Conservation (phyloP, 2,888 invertebrate species). For the Dilophus febrilis region DNA sequence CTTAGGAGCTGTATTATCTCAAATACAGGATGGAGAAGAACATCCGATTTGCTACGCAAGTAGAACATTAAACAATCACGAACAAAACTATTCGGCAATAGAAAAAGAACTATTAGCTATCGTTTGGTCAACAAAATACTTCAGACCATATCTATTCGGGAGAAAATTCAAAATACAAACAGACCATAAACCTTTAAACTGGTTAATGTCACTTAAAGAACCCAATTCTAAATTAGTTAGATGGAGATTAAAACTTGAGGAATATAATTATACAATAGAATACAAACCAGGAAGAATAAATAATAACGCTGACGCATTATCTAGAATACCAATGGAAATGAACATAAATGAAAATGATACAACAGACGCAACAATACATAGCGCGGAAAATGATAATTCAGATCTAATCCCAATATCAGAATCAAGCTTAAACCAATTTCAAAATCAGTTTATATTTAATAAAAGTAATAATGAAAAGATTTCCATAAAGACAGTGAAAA, state of each 20-base stretch:
- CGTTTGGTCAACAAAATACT: slow-evolving; percentile 14
- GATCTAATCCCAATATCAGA: too few species aligned
- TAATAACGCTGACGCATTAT: slow-evolving; percentile 12
- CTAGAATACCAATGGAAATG: too few species aligned
- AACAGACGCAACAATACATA: not conserved
- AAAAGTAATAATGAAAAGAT: too few species aligned
- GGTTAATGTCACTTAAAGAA: slow-evolving; percentile 14
- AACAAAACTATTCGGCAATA: slow-evolving; percentile 15
- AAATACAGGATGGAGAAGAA: not conserved
- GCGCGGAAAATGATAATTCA: too few species aligned
- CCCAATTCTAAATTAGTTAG: slow-evolving; percentile 14
- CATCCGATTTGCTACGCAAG: not conserved
- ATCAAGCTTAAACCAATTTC: too few species aligned
- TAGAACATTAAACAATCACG: slow-evolving; percentile 4
- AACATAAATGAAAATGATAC: too few species aligned
- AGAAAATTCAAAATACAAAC: slow-evolving; percentile 16
- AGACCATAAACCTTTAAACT: slow-evolving; percentile 17
- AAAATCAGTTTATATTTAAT: too few species aligned
- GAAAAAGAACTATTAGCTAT: slow-evolving; percentile 17
- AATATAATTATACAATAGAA: slow-evolving; percentile 12
- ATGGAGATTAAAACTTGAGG: slow-evolving; percentile 10
- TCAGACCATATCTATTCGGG: slow-evolving; percentile 17
- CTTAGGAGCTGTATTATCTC: not conserved
- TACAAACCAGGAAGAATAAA: slow-evolving; percentile 12
- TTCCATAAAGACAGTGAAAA: too few species aligned